A percentile compares a stretch with the other conserved stretches of the same genome.
Conservation (phyloP, 2,113 vertebrate genomes). For the Anolis sagrei region DNA sequence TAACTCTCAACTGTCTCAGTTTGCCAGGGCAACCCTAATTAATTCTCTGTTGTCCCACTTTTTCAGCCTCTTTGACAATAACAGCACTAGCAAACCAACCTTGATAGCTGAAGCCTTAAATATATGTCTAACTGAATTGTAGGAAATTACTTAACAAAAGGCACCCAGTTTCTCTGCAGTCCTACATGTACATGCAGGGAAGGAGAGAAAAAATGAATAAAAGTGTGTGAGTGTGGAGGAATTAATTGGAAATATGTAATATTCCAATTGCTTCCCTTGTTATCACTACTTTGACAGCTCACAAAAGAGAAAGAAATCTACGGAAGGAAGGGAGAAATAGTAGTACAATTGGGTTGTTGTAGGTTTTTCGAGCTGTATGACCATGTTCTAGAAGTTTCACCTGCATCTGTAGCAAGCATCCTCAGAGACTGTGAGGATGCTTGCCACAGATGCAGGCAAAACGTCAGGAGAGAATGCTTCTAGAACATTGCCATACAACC, state of each 20-base stretch:
- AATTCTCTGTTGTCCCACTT: too few species aligned
- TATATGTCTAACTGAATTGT: neutral
- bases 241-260: neutral
- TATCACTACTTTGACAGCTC: neutral
- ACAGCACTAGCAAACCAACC: neutral
- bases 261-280: neutral
- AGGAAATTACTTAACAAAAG: neutral
- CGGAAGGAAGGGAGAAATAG: neutral
- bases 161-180: neutral
- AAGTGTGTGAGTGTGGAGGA: neutral
- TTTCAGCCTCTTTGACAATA: neutral
- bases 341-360: too few species aligned
- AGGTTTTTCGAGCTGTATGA: too few species aligned
- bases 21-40: too few species aligned
- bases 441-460: too few species aligned
- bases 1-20: neutral
- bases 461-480: too few species aligned
- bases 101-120: neutral
- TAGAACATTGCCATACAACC: too few species aligned
- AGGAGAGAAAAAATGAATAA: neutral
- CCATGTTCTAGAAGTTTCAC: too few species aligned
- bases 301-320: slow-evolving; percentile 4
- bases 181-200: neutral
- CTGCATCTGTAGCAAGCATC: too few species aligned
- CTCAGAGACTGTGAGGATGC: too few species aligned